Evolutionary conservation across 2,113 vertebrate genomes (phyloP), one percentile per base, ranked within the genome.

Genomic region (Pseudonaja textilis): DNA sequence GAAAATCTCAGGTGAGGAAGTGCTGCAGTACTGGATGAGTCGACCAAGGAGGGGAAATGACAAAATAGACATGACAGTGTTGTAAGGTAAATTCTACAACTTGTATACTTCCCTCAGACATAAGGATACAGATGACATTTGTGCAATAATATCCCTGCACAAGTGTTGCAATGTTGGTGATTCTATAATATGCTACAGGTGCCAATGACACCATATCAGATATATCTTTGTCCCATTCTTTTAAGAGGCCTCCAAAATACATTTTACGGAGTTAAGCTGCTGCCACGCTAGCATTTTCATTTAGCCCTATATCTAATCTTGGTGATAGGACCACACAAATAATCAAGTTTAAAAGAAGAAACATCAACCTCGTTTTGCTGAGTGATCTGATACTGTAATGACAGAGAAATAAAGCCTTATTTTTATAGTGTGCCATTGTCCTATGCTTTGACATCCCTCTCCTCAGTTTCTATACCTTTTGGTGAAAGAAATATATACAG

Each of bases 351-450:
- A 20, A 86, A 86, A 57, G 25, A 57, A 57, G 42, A 91, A 59
- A 26, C 1, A 88, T 55, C 86, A 54, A 34, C 0, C 47, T 94
- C 93, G 87, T 92, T 93, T 54, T 88, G 89, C 81, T 95, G 93
- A 93, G 94, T 90, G 45, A 3, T 20, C 61, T 3, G 87, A 56
- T 88, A 69, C 29, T 69, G 29, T 69, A 93, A 64, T 57, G 93
- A 56, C 92, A 89, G 25, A 94, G 39, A 23, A 0, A 92, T 86
- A 52, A 59, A 29, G 14, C 85, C 20, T 42, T 69, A 54, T 87
- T 92, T 92, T 52, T 88, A 12, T 88, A 55, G 85, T 29, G 14
- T 59, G 29, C 57, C 22, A 39, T 92, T 34, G 64, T 64, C 55
- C 29, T 87, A 42, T n/a, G 54, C 56, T 87, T 87, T 61, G 39